A percentile compares a stretch with the other conserved stretches of the same genome.
phyloP scores from a whole-genome alignment of 2,888 invertebrate genomes.

The Lasioglossum zephyrum region DNA sequence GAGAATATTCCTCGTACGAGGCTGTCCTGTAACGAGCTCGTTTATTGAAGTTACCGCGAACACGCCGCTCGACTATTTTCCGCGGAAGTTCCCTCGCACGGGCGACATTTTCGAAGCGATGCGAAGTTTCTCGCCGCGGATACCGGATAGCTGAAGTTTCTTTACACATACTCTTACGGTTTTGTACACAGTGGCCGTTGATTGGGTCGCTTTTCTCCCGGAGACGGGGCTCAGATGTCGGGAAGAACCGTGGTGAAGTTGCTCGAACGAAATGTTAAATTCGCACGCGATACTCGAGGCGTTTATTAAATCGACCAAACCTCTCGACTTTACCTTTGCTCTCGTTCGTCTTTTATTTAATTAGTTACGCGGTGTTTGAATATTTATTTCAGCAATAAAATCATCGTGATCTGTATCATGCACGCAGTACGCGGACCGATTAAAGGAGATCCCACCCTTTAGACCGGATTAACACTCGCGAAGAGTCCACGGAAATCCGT shows the following conservation, averaged over 20 bases:
- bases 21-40: background rate
- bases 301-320: background rate
- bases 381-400: too few relatives aligned
- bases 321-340: background rate
- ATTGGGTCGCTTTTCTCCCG: background rate
- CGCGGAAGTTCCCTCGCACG: background rate
- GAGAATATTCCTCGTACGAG: background rate
- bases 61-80: slow-evolving; percentile 8
- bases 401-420: too few relatives aligned
- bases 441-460: background rate
- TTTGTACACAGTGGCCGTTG: background rate
- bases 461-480: slow-evolving; percentile 1
- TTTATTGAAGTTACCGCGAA: slow-evolving; percentile 4
- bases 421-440: background rate
- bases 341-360: background rate
- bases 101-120: background rate
- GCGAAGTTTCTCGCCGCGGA: background rate
- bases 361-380: background rate
- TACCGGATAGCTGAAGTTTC: slow-evolving; percentile 15
- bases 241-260: background rate
- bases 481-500: slow-evolving; percentile 10
- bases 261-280: background rate
- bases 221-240: background rate
- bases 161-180: background rate
- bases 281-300: background rate